Evolutionary conservation across 2,797 vertebrate genomes (phyloP), one percentile per base, ranked within the genome.

Genomic region (Crax fasciolata): DNA sequence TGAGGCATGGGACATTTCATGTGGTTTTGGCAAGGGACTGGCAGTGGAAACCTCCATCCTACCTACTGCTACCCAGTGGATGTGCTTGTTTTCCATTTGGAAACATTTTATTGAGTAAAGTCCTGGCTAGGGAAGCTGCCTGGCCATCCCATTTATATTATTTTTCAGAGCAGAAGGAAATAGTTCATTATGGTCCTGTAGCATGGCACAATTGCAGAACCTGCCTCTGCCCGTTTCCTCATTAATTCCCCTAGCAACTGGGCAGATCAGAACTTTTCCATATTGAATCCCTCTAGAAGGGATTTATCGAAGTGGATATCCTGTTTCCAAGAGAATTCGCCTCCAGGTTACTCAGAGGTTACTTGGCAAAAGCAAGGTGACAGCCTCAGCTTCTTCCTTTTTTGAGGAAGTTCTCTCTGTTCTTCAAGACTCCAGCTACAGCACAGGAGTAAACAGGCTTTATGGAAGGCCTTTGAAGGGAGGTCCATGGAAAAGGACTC

Each of bases 71-170:
- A 91, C 82, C 78, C 91, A 73, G 73, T 84, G 62, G 67, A 90
- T 91, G 72, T 74, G 30, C 87, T 89, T 95, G 79, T 88, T 96
- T 97, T 96, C 93, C 76, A 67, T 87, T 66, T 89, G 82, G 92
- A 95, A 96, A 82, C 43, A 93, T 93, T 89, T 61, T 94, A 44
- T 93, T 70, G 85, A 92, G 84, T 74, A 94, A 81, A 95, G 87
- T 83, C 71, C 72, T 96, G 93, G 78, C 87, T 86, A 93, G 59
- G 38, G 92, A 76, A 97, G 30, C 24, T 52, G 52, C 73, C 49
- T 95, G 95, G 54, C 87, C 83, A 84, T 94, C 51, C 81, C 43
- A 57, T 88, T 95, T 77, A 65, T 89, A 86, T 71, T 94, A 84
- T 77, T 96, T 88, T 95, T 94, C 58, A 61, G 68, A 84, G 62